Percentiles rank a stretch among this genome's conserved stretches.
These are phyloP conservation scores for Eulemur coronatus DNA, from an alignment of 2,797 vertebrate genomes.

Conservation along the genomic window DNA sequence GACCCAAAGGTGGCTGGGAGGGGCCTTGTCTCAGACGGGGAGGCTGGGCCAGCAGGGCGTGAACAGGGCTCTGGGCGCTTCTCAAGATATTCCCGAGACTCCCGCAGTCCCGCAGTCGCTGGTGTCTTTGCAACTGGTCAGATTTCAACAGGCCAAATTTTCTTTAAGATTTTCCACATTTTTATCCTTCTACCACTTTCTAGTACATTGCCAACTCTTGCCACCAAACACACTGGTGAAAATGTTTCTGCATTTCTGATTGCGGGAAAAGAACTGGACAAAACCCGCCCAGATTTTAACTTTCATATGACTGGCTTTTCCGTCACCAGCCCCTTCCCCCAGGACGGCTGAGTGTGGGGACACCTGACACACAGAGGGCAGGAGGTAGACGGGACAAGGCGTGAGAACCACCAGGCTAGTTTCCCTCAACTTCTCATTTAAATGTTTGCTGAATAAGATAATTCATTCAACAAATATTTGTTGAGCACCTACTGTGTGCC, in stretches of 20 bases:
- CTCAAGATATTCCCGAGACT: not conserved
- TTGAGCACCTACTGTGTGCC: not conserved
- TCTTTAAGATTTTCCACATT: not conserved
- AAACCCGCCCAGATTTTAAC: not conserved
- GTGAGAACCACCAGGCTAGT: not conserved
- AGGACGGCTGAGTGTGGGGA: not conserved
- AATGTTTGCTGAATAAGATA: not conserved
- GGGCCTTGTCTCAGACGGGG: not conserved
- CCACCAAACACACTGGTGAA: not conserved
- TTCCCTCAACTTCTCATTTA: not conserved
- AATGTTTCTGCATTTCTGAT: not conserved
- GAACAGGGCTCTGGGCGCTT: too few relatives aligned
- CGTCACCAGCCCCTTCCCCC: not conserved
- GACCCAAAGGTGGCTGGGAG: not conserved
- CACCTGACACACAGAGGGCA: not conserved
- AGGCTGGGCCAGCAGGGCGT: fast-evolving
- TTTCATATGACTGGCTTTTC: not conserved
- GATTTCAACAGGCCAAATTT: not conserved
- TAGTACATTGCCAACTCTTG: not conserved
- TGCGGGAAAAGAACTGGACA: not conserved
- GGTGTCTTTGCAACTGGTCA: not conserved
- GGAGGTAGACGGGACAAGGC: not conserved
- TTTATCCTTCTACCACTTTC: not conserved
- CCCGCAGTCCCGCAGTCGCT: too few relatives aligned
- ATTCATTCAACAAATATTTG: not conserved